phyloP scores from a whole-genome alignment of 1,140 invertebrate species.

The Hyposmocoma kahamanoa region DNA sequence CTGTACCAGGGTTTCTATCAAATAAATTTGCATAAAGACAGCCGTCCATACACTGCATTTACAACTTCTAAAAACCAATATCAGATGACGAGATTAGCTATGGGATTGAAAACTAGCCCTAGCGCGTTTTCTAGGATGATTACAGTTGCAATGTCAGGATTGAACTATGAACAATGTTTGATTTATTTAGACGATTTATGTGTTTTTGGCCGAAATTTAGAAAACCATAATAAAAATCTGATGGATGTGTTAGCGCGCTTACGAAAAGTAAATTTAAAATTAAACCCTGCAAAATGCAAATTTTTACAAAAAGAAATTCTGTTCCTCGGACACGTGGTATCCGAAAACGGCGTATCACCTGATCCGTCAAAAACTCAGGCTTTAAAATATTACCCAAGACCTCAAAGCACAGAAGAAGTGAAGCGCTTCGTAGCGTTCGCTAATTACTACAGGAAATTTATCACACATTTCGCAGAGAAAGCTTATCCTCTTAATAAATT shows the following conservation, averaged over 20 bases:
- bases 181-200: background rate
- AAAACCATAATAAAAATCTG: conserved; percentile 1
- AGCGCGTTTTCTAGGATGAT: conserved; percentile 23
- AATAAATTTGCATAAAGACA: conserved; percentile 30
- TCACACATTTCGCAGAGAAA: background rate
- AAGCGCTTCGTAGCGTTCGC: conserved; percentile 9
- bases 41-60: conserved; percentile 48
- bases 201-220: background rate
- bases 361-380: background rate
- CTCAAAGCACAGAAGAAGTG: background rate
- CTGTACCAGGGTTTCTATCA: conserved; percentile 62
- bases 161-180: conserved; percentile 23
- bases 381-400: background rate
- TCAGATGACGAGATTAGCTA: conserved; percentile 20
- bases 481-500: conserved; percentile 1
- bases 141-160: conserved; percentile 23
- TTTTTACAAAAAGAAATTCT: conserved; percentile 1
- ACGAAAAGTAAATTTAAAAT: conserved; percentile 4
- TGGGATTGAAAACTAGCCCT: conserved; percentile 28
- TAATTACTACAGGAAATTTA: conserved; percentile 1
- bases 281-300: conserved; percentile 1
- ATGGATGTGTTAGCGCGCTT: background rate
- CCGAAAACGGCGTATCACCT: background rate
- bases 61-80: conserved; percentile 22
- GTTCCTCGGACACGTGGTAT: background rate